Evolutionary conservation across 2,888 invertebrate genomes (phyloP).

Genomic region (Tetragonula carbonaria): DNA sequence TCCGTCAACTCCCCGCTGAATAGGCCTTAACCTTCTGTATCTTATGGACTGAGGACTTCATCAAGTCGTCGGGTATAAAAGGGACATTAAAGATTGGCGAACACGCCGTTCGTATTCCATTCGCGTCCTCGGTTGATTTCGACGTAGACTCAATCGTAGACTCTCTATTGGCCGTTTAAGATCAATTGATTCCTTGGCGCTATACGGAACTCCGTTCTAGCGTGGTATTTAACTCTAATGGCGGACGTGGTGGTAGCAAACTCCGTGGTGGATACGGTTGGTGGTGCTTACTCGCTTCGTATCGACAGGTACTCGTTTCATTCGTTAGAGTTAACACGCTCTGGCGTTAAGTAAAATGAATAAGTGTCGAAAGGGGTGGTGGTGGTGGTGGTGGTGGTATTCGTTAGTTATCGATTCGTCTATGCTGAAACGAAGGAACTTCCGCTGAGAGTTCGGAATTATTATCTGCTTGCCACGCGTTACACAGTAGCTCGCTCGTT

Average conservation of each 20-base stretch:
- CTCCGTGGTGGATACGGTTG: too few relatives aligned
- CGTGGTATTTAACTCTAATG: neutral
- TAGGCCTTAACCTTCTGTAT: neutral
- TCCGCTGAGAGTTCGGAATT: conserved; percentile 33
- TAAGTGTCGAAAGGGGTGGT: neutral
- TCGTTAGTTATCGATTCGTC: conserved; percentile 18
- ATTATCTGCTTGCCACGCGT: conserved; percentile 32
- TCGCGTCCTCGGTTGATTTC: neutral
- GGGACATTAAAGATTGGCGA: neutral
- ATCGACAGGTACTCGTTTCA: neutral
- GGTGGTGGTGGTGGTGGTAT: too few relatives aligned
- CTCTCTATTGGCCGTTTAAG: neutral
- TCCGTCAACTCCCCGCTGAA: neutral
- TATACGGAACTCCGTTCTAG: too few relatives aligned
- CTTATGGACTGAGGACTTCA: neutral
- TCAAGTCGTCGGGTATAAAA: neutral
- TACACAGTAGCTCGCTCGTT: conserved; percentile 36
- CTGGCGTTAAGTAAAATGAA: neutral
- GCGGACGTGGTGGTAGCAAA: neutral
- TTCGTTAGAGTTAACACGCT: too few relatives aligned
- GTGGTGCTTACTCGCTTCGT: neutral
- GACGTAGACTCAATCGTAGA: neutral
- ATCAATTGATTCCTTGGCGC: neutral
- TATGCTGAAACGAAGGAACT: conserved; percentile 10
- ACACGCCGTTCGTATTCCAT: conserved; percentile 2